These are phyloP conservation scores for Drosophila setosimentum DNA, from an alignment of 2,888 invertebrate genomes.

Conservation along the genomic window DNA sequence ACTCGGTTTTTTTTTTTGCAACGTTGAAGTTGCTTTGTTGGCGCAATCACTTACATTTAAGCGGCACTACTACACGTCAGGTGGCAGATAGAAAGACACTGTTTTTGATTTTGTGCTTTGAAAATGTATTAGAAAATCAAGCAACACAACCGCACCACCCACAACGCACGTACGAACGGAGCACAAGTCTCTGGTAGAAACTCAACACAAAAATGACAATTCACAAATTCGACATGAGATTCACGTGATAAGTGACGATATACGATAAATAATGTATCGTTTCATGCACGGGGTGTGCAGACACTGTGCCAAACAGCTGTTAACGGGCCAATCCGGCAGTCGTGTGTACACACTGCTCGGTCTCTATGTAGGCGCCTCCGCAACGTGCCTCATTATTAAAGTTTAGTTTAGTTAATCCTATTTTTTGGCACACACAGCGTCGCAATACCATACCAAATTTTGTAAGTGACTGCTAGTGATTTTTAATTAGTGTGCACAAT, in stretches of 20 bases:
- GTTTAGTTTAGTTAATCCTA: slow-evolving; percentile 63
- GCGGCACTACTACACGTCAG: slow-evolving; percentile 50
- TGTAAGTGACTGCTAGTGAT: slow-evolving; percentile 37
- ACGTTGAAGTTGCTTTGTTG: slow-evolving; percentile 34
- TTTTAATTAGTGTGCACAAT: background rate
- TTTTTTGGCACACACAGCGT: slow-evolving; percentile 49
- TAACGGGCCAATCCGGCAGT: background rate
- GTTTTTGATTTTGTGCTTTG: slow-evolving; percentile 44
- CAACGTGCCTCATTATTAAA: slow-evolving; percentile 60
- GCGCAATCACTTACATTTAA: slow-evolving; percentile 51
- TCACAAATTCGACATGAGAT: slow-evolving; percentile 62
- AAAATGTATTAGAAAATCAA: slow-evolving; percentile 69
- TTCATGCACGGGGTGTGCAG: slow-evolving; percentile 4
- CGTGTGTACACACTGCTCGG: slow-evolving; percentile 47
- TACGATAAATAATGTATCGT: slow-evolving; percentile 39
- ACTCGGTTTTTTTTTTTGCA: slow-evolving; percentile 36
- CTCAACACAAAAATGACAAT: slow-evolving; percentile 77
- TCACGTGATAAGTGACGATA: slow-evolving; percentile 64
- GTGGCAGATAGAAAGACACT: slow-evolving; percentile 29
- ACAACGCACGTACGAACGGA: slow-evolving; percentile 64
- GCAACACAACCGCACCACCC: slow-evolving; percentile 77
- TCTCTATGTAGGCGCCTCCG: slow-evolving; percentile 57
- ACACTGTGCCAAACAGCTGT: slow-evolving; percentile 48
- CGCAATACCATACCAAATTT: slow-evolving; percentile 40
- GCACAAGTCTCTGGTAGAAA: slow-evolving; percentile 69